Base-by-base conservation (phyloP, 2,888 invertebrate species). In the Bruchidius siliquastri region DNA sequence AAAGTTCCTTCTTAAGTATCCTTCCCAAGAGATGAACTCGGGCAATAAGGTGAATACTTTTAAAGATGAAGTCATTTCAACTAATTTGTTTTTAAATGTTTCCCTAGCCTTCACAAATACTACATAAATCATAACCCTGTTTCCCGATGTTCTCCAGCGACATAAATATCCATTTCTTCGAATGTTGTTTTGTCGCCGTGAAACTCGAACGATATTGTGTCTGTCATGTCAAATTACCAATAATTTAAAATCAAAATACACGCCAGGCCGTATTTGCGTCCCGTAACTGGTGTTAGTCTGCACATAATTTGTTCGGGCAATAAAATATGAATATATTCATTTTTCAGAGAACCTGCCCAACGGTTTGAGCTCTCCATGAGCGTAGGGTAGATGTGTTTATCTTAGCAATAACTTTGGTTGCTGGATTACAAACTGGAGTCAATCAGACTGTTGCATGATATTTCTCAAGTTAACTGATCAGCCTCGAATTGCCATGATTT, bases 261-360 rank as follows among this genome's bases (percentile, higher is more conserved):
- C 69, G 74, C 70, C 26, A 49, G 49, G 13, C 49, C 49, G 49
- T 49, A 49, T 49, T 49, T 49, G 49, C 49, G 49, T 49, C 49
- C 49, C 13, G 49, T 49, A 49, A 49, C 49, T 49, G 49, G 49
- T 49, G 49, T 49, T 49, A 49, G 49, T 49, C 49, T 32, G 72
- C 71, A 76, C 74, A 75, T 74, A 75, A 76, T 77, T 77, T 76
- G 77, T 76, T 77, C 74, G 71, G 75, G 76, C 69, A 74, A 75
- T 77, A 76, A 77, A 77, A 76, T 73, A 76, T 75, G 77, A 74
- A 76, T 77, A 76, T 75, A 49, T 49, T 49, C 49, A 76, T 76
- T 77, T 79, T 76, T 75, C 77, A 73, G 75, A 76, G 77, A 77
- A 73, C 74, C 76, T 70, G 77, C 75, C 74, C 18, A 13, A 1